These are phyloP conservation scores for Vireo altiloquus DNA, from an alignment of 2,113 vertebrate genomes.

Conservation along the genomic window DNA sequence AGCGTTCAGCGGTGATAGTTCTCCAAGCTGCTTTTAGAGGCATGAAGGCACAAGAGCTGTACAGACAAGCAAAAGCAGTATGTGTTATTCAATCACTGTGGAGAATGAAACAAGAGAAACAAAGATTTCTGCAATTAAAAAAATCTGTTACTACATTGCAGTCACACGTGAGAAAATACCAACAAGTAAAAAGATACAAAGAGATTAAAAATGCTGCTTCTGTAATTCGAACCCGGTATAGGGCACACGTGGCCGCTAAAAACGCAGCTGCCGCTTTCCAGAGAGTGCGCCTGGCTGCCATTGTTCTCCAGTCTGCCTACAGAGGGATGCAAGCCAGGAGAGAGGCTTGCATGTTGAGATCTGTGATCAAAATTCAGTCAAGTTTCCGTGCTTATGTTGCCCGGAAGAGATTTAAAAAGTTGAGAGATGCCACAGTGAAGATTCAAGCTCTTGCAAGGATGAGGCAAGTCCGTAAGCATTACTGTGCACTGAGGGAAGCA, in stretches of 20 bases:
- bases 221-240: conserved; percentile 61
- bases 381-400: conserved; percentile 54
- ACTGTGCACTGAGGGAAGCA: conserved; percentile 33
- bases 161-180: conserved; percentile 63
- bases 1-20: conserved; percentile 20
- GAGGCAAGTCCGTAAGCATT: conserved; percentile 26
- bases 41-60: conserved; percentile 25
- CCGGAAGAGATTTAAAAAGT: conserved; percentile 49
- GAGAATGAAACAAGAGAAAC: conserved; percentile 61
- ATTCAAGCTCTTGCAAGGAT: conserved; percentile 71
- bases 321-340: conserved; percentile 60
- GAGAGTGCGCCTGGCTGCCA: conserved; percentile 5
- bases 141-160: conserved; percentile 48
- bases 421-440: conserved; percentile 56
- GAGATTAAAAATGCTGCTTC: conserved; percentile 46
- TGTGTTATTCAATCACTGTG: conserved; percentile 62
- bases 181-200: conserved; percentile 62
- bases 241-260: background rate
- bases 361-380: conserved; percentile 71
- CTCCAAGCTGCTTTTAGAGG: conserved; percentile 70
- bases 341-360: background rate
- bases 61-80: conserved; percentile 29
- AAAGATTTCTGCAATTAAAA: conserved; percentile 50
- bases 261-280: conserved; percentile 49
- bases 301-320: conserved; percentile 71